Percentiles rank a stretch among this genome's conserved stretches.
phyloP scores from a whole-genome alignment of 2,888 invertebrate species.

The Lasius platythorax region DNA sequence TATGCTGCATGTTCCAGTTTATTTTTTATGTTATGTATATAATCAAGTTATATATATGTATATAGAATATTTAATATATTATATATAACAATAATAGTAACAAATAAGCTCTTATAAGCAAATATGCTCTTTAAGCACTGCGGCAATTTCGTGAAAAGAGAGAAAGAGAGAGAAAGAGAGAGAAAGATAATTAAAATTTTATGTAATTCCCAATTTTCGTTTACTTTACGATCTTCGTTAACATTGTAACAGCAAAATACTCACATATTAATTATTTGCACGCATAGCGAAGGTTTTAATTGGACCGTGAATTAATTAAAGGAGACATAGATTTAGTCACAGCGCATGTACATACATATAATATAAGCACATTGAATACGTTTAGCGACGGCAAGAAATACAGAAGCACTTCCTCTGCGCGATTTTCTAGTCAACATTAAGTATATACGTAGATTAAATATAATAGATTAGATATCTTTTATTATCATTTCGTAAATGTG shows the following conservation, averaged over 20 bases:
- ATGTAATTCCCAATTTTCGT: slow-evolving; percentile 4
- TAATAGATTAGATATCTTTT: background rate
- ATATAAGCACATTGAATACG: background rate
- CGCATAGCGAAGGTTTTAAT: slow-evolving; percentile 20
- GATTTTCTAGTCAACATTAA: background rate
- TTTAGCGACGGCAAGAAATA: background rate
- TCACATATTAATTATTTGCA: slow-evolving; percentile 44
- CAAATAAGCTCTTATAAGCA: background rate
- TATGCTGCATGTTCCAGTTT: background rate
- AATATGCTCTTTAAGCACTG: background rate
- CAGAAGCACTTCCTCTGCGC: background rate
- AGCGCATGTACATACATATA: background rate
- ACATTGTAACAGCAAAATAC: background rate
- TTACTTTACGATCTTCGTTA: background rate
- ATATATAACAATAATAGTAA: background rate
- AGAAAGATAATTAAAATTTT: background rate
- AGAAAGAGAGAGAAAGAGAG: no score
- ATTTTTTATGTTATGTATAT: background rate
- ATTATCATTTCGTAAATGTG: background rate
- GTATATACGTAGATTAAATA: background rate
- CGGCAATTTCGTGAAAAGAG: background rate
- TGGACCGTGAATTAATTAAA: slow-evolving; percentile 42
- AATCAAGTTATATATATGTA: background rate
- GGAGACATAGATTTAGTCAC: slow-evolving; percentile 18
- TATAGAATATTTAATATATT: background rate